Conservation (phyloP, 2,888 invertebrate species). For the Odontothrips loti region DNA sequence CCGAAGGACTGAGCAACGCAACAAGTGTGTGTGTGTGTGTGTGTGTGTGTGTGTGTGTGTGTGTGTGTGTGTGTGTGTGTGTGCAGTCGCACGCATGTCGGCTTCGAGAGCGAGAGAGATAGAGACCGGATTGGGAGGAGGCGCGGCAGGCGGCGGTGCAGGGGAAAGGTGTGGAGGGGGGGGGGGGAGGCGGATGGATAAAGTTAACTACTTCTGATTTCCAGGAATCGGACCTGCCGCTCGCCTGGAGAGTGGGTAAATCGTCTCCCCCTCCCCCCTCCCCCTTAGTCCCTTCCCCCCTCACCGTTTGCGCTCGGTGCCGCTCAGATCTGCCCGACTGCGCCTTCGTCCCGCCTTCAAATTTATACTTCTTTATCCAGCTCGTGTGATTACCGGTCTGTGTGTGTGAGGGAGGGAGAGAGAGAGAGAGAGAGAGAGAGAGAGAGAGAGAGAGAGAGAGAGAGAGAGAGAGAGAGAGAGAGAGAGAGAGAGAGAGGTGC, state of each 20-base stretch:
- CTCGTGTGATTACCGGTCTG: background rate
- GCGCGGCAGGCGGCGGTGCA: background rate
- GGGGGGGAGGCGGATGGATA: constrained; percentile 17
- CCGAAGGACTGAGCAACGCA: no score
- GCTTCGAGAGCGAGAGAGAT: background rate
- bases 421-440: no score
- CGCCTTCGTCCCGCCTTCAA: constrained; percentile 2
- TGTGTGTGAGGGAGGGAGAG: no score
- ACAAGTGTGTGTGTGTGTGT: background rate
- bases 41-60: background rate
- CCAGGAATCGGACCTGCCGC: constrained; percentile 23
- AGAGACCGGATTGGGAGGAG: background rate
- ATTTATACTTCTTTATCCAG: background rate
- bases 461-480: no score
- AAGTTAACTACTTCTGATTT: constrained; percentile 27
- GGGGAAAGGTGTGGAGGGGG: background rate
- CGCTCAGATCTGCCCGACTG: background rate
- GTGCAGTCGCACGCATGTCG: background rate
- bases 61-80: background rate
- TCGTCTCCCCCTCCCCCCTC: background rate
- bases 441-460: no score
- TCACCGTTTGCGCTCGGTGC: background rate
- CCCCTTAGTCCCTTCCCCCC: background rate
- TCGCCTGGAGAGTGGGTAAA: constrained; percentile 15
- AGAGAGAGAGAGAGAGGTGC: no score